These are phyloP conservation scores for Chromoteleia sp. DNA, from an alignment of 2,888 invertebrate genomes.

Conservation along the genomic window DNA sequence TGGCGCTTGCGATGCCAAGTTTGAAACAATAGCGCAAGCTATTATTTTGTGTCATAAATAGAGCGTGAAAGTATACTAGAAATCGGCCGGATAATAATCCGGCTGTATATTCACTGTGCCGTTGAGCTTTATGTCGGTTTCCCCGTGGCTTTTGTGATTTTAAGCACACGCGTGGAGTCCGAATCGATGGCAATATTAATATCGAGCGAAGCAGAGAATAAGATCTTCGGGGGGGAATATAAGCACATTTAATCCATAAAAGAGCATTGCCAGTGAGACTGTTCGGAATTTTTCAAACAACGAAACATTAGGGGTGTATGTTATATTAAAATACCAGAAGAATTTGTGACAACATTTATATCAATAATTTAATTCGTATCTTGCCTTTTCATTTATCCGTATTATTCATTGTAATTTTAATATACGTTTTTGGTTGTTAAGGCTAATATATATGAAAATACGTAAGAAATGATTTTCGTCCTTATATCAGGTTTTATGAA, in stretches of 20 bases:
- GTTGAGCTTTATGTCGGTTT: conserved; percentile 32
- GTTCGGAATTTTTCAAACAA: not conserved
- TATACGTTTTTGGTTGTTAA: no score
- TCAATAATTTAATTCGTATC: no score
- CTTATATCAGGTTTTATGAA: no score
- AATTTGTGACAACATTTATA: not conserved
- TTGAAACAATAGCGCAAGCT: conserved; percentile 25
- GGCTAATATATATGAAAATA: no score
- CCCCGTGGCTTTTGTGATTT: conserved; percentile 25
- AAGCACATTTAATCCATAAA: conserved; percentile 25
- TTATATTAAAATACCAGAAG: conserved; percentile 1
- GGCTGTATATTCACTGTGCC: conserved; percentile 6
- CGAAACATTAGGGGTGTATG: conserved; percentile 8
- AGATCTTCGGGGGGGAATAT: conserved; percentile 6
- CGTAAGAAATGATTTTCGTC: no score
- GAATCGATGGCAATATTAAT: conserved; percentile 40
- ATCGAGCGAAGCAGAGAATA: conserved; percentile 11
- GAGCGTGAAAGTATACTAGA: conserved; percentile 39
- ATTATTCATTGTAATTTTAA: no score
- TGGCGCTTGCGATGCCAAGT: conserved; percentile 14
- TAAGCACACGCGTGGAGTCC: not conserved
- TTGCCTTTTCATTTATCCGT: no score
- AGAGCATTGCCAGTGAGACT: not conserved
- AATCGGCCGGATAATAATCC: conserved; percentile 30
- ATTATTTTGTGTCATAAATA: conserved; percentile 52